phyloP scores from a whole-genome alignment of 2,888 invertebrate species.

The Helicoverpa assulta region DNA sequence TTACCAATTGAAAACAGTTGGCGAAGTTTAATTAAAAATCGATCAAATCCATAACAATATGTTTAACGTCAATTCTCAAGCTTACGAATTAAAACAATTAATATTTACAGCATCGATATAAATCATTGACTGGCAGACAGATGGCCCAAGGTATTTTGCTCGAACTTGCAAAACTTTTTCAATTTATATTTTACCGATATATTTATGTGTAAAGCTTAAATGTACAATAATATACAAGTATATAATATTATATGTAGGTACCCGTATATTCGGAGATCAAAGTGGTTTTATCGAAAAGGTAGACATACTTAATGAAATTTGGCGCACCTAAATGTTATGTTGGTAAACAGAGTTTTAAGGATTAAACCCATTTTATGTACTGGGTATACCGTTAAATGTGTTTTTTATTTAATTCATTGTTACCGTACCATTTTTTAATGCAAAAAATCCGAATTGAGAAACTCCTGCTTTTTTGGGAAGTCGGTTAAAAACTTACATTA shows the following conservation, averaged over 20 bases:
- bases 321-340: constrained; percentile 1
- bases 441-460: too few species aligned
- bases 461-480: too few species aligned
- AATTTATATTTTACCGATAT: constrained; percentile 60
- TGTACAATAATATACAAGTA: not conserved
- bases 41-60: not conserved
- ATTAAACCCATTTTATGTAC: constrained; percentile 30
- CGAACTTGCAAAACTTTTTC: constrained; percentile 57
- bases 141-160: constrained; percentile 1
- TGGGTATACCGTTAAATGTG: constrained; percentile 12
- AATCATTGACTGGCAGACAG: not conserved
- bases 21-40: not conserved
- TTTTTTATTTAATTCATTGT: not conserved
- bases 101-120: constrained; percentile 5
- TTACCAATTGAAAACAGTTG: not conserved
- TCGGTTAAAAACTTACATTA: too few species aligned
- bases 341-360: constrained; percentile 9
- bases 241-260: not conserved
- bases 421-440: too few species aligned
- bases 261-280: constrained; percentile 35
- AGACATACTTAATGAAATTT: constrained; percentile 47
- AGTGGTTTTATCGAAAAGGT: constrained; percentile 31
- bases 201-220: not conserved
- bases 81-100: constrained; percentile 1
- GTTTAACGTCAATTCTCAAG: not conserved